Conservation (phyloP, 1,140 invertebrate genomes). For the Lutraria rhynchaena region DNA sequence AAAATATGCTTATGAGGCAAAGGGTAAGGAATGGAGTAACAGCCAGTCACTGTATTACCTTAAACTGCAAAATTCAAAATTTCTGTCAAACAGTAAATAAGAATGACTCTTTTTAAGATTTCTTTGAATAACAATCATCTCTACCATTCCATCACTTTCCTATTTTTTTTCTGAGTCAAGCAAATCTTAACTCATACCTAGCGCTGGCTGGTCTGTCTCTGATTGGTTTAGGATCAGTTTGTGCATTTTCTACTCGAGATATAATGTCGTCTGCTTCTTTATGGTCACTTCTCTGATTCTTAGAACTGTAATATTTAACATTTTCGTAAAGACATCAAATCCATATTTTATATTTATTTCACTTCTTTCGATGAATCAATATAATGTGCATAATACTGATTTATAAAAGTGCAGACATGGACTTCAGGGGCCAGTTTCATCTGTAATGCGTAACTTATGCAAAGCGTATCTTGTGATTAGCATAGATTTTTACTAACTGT, state of each 20-base stretch:
- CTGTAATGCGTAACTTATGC: too few relatives aligned
- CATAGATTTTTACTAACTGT: too few relatives aligned
- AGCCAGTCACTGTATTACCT: not conserved
- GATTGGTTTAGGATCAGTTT: constrained; percentile 38
- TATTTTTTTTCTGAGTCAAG: too few relatives aligned
- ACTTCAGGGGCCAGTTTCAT: too few relatives aligned
- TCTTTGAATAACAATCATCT: too few relatives aligned
- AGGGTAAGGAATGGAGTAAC: not conserved
- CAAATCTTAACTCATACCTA: too few relatives aligned
- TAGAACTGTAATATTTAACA: constrained; percentile 6
- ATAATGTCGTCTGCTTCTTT: constrained; percentile 45
- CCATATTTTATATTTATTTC: not conserved
- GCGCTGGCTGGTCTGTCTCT: constrained; percentile 36
- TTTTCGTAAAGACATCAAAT: not conserved
- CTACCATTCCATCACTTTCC: too few relatives aligned
- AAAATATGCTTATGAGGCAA: too few relatives aligned
- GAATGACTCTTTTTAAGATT: too few relatives aligned
- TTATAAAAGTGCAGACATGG: not conserved
- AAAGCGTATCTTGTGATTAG: too few relatives aligned
- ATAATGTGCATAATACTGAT: not conserved
- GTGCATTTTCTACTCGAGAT: constrained; percentile 42
- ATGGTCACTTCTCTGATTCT: constrained; percentile 46
- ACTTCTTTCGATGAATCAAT: not conserved
- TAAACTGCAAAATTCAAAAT: too few relatives aligned
- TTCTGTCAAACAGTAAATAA: too few relatives aligned